Conservation (phyloP, 2,888 invertebrate species). For the Antheraea assamensis region DNA sequence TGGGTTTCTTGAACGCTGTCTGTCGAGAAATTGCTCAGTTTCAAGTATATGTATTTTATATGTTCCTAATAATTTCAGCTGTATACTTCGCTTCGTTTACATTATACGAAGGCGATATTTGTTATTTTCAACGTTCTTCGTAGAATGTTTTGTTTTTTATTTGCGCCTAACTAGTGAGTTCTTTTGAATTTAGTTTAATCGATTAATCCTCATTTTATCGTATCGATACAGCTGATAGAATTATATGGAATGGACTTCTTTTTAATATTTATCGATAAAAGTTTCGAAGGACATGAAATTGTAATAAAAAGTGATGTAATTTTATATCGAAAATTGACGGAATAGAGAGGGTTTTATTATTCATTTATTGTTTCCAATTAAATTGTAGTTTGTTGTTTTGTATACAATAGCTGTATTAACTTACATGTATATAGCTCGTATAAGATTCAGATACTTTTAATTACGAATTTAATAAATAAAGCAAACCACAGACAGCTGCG, state of each 20-base stretch:
- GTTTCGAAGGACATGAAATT: slow-evolving; percentile 31
- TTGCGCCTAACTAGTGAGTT: slow-evolving; percentile 60
- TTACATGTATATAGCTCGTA: neutral
- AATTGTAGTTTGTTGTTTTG: slow-evolving; percentile 49
- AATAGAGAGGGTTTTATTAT: slow-evolving; percentile 72
- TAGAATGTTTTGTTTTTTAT: slow-evolving; percentile 51
- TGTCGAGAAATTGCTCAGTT: slow-evolving; percentile 74
- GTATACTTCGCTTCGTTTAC: slow-evolving; percentile 64
- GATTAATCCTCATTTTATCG: slow-evolving; percentile 51
- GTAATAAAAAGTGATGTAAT: slow-evolving; percentile 46
- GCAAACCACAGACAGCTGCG: neutral
- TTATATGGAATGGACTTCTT: slow-evolving; percentile 27
- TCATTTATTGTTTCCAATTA: slow-evolving; percentile 78
- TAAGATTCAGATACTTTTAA: neutral
- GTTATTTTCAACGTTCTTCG: slow-evolving; percentile 41
- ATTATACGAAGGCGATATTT: slow-evolving; percentile 70
- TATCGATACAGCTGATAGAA: slow-evolving; percentile 29
- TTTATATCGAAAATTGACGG: slow-evolving; percentile 36
- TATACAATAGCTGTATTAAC: neutral
- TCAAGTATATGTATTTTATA: slow-evolving; percentile 49
- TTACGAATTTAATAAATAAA: neutral
- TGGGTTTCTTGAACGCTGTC: slow-evolving; percentile 70
- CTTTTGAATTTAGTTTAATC: slow-evolving; percentile 47
- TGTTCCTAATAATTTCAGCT: slow-evolving; percentile 76
- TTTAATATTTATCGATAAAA: slow-evolving; percentile 24